Conservation (phyloP, 2,113 vertebrate genomes). For the Brachyhypopomus gauderio region DNA sequence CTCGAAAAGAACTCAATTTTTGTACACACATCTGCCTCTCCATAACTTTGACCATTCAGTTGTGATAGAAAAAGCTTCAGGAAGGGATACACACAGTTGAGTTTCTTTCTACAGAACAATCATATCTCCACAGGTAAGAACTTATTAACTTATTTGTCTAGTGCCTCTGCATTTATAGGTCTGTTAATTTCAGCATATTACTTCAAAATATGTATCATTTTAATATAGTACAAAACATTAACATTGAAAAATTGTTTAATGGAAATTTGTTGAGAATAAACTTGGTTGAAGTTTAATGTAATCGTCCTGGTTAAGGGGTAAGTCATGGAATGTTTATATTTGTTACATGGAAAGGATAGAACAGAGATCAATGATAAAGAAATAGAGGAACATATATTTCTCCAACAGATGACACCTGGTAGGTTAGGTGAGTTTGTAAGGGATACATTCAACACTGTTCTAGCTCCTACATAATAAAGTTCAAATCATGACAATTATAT, state of each 20-base stretch:
- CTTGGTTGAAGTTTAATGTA: background rate
- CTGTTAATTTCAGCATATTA: background rate
- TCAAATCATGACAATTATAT: background rate
- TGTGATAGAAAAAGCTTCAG: constrained; percentile 1
- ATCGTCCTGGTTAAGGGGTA: background rate
- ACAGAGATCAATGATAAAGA: too few species aligned
- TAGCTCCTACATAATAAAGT: background rate
- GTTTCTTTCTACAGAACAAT: background rate
- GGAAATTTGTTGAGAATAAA: background rate
- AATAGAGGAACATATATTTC: too few species aligned
- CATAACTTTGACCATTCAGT: constrained; percentile 14
- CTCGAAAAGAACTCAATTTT: constrained; percentile 12
- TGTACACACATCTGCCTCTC: constrained; percentile 22
- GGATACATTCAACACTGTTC: background rate
- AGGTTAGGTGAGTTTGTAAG: background rate
- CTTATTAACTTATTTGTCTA: background rate
- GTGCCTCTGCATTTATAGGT: background rate
- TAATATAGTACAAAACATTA: background rate
- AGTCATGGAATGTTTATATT: background rate
- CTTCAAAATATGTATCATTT: background rate
- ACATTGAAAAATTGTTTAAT: background rate
- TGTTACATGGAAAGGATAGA: too few species aligned
- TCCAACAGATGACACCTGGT: background rate
- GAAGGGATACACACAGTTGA: constrained; percentile 11
- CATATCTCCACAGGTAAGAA: constrained; percentile 23